Evolutionary conservation across 2,113 vertebrate genomes (phyloP).

Genomic region (Sphyrna mokarran): DNA sequence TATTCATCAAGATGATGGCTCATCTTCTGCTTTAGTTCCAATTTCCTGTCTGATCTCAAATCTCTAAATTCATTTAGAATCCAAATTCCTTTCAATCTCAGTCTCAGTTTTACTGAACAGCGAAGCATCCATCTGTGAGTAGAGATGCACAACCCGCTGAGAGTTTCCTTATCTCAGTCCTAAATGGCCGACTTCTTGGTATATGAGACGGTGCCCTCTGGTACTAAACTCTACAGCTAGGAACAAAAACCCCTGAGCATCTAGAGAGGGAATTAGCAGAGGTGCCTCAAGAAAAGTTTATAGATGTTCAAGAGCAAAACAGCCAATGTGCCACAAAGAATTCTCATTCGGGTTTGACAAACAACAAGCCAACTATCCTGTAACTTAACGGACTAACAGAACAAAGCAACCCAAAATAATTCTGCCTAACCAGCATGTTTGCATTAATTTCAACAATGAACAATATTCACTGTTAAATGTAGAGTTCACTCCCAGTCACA

Average conservation of each 20-base stretch:
- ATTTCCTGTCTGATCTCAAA: background rate
- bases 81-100: background rate
- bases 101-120: background rate
- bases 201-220: background rate
- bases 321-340: too few species aligned
- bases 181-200: background rate
- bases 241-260: background rate
- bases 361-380: too few species aligned
- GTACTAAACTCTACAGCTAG: background rate
- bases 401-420: too few species aligned
- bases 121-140: background rate
- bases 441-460: too few species aligned
- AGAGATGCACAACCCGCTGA: background rate
- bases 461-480: too few species aligned
- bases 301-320: too few species aligned
- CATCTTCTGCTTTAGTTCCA: background rate
- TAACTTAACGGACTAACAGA: too few species aligned
- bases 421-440: too few species aligned
- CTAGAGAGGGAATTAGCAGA: background rate
- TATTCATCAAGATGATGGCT: background rate
- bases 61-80: background rate
- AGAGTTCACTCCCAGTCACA: too few species aligned
- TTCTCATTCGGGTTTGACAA: too few species aligned
- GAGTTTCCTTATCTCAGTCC: background rate
- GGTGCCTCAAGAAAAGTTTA: too few species aligned